Conservation (phyloP, 2,888 invertebrate species). For the Caenorhabditis afra region DNA sequence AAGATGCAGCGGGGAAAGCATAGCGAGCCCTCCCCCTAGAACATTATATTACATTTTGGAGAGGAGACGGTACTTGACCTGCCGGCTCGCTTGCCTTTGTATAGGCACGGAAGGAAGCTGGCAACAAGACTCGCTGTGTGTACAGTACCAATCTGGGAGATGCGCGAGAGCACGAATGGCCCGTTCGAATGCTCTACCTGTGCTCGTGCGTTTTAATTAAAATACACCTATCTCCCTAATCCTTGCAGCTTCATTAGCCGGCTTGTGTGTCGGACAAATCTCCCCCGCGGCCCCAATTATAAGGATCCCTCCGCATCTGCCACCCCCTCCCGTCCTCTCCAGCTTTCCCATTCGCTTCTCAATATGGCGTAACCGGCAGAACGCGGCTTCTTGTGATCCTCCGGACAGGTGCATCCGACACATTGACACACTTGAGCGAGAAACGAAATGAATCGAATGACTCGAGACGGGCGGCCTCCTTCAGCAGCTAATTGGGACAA, state of each 20-base stretch:
- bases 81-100: conserved; percentile 47
- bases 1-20: neutral
- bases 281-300: conserved; percentile 20
- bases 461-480: neutral
- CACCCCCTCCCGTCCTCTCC: conserved; percentile 1
- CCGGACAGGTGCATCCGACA: conserved; percentile 55
- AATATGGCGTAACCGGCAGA: conserved; percentile 51
- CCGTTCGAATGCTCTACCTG: conserved; percentile 21
- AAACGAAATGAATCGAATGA: conserved; percentile 42
- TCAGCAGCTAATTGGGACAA: conserved; percentile 49
- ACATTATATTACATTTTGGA: conserved; percentile 52
- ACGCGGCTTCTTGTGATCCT: conserved; percentile 28
- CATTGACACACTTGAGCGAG: conserved; percentile 53
- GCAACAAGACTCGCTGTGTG: conserved; percentile 36
- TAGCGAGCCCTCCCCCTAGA: neutral
- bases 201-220: conserved; percentile 33
- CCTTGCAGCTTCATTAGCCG: conserved; percentile 35
- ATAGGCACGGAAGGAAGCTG: conserved; percentile 50
- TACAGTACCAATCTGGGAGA: conserved; percentile 41
- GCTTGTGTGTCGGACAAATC: conserved; percentile 19
- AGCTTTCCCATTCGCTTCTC: conserved; percentile 41
- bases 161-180: neutral
- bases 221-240: conserved; percentile 23
- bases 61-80: conserved; percentile 51
- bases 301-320: conserved; percentile 35